Conservation (phyloP, 1,140 invertebrate species). For the Elymnias hypermnestra region DNA sequence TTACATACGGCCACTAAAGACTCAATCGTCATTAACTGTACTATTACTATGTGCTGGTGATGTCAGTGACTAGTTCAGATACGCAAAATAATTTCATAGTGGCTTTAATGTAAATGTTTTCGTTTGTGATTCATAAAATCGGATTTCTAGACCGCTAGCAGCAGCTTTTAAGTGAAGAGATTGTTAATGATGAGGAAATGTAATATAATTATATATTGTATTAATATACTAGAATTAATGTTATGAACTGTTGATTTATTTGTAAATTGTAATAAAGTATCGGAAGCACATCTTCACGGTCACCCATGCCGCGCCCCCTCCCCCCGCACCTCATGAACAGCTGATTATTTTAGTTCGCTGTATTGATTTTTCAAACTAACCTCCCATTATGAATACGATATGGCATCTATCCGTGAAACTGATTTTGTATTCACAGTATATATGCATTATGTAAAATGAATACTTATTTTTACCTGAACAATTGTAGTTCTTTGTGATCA, state of each 20-base stretch:
- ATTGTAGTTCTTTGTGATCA: slow-evolving; percentile 72
- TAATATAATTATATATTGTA: no score
- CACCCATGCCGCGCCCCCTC: slow-evolving; percentile 60
- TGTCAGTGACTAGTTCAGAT: slow-evolving; percentile 34
- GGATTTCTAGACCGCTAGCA: no score
- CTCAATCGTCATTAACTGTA: no score
- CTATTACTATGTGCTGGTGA: slow-evolving; percentile 24
- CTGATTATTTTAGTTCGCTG: slow-evolving; percentile 73
- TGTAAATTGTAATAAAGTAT: slow-evolving; percentile 29
- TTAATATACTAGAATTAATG: no score
- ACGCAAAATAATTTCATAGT: slow-evolving; percentile 28
- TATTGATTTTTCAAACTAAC: slow-evolving; percentile 75
- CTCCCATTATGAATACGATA: slow-evolving; percentile 27
- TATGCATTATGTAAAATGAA: slow-evolving; percentile 18
- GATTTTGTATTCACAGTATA: not conserved
- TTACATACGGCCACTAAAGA: no score
- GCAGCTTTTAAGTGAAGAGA: no score
- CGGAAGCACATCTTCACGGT: slow-evolving; percentile 47
- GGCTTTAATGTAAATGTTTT: slow-evolving; percentile 31
- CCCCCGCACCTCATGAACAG: slow-evolving; percentile 58
- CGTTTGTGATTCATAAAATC: slow-evolving; percentile 37
- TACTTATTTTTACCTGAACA: slow-evolving; percentile 60
- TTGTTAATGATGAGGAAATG: no score
- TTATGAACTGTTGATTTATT: not conserved
- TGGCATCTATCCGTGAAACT: slow-evolving; percentile 7